phyloP scores from a whole-genome alignment of 2,113 vertebrate genomes.

The Heterocephalus glaber region DNA sequence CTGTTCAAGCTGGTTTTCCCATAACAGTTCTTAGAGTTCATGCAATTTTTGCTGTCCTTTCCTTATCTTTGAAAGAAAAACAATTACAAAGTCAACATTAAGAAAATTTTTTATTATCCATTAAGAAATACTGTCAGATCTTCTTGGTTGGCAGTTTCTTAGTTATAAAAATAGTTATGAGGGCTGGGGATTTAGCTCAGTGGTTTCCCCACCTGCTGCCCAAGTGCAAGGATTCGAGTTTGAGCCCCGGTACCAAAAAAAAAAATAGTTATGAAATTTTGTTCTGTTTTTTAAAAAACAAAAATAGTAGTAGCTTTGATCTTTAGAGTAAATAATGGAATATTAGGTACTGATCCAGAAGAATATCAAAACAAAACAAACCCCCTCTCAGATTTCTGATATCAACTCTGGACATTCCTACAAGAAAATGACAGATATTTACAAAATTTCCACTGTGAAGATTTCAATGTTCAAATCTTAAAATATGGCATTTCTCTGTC shows the following conservation, averaged over 20 bases:
- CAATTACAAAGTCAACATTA: background rate
- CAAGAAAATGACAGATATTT: background rate
- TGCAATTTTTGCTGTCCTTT: background rate
- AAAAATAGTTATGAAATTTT: too few species aligned
- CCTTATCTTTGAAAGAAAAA: background rate
- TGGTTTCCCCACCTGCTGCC: too few species aligned
- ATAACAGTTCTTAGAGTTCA: background rate
- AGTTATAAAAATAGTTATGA: background rate
- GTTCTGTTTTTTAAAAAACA: background rate
- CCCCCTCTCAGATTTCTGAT: background rate
- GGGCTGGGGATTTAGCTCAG: too few species aligned
- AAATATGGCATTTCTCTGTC: background rate
- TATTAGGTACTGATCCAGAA: background rate
- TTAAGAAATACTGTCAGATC: background rate
- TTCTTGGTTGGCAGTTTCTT: background rate
- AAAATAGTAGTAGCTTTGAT: background rate
- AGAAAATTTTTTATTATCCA: constrained; percentile 4
- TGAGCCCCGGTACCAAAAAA: too few species aligned
- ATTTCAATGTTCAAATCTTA: background rate
- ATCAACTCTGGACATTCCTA: background rate
- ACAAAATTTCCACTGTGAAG: background rate
- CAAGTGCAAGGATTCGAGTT: too few species aligned
- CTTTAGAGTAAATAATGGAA: background rate
- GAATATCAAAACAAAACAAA: background rate
- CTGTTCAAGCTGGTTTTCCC: background rate